phyloP scores from a whole-genome alignment of 2,888 invertebrate genomes.

The Caenorhabditis sp. region DNA sequence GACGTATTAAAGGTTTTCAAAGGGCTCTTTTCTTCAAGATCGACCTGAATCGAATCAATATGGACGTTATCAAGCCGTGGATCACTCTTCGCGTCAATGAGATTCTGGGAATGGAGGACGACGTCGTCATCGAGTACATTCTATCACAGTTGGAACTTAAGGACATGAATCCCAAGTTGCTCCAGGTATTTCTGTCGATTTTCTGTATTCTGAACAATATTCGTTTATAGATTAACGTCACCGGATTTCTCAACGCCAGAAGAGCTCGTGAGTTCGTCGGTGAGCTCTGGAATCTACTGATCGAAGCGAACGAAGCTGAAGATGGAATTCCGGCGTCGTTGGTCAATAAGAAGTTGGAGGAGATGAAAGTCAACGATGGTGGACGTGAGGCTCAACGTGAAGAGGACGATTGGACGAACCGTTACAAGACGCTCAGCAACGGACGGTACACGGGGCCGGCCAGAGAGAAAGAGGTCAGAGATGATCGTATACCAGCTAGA shows the following conservation, averaged over 20 bases:
- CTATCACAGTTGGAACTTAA: slow-evolving; percentile 96
- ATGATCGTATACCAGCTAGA: slow-evolving; percentile 64
- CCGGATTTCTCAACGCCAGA: slow-evolving; percentile 98
- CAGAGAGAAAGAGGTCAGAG: slow-evolving; percentile 64
- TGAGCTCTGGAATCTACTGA: slow-evolving; percentile 95
- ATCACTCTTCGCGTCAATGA: slow-evolving; percentile 97
- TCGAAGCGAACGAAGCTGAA: slow-evolving; percentile 92
- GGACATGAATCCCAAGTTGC: slow-evolving; percentile 84
- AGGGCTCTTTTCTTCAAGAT: slow-evolving; percentile 86
- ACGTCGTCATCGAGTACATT: slow-evolving; percentile 98
- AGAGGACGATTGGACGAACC: slow-evolving; percentile 70
- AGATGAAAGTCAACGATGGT: slow-evolving; percentile 86
- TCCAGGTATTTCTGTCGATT: slow-evolving; percentile 60
- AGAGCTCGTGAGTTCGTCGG: slow-evolving; percentile 98
- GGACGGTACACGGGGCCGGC: slow-evolving; percentile 69
- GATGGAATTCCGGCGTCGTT: slow-evolving; percentile 96
- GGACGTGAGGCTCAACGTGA: slow-evolving; percentile 16
- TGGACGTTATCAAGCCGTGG: slow-evolving; percentile 99
- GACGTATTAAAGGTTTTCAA: slow-evolving; percentile 68
- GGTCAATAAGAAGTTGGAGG: slow-evolving; percentile 96
- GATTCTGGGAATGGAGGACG: slow-evolving; percentile 97
- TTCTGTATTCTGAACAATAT: slow-evolving; percentile 17
- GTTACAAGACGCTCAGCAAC: slow-evolving; percentile 65
- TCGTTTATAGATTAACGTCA: slow-evolving; percentile 99
- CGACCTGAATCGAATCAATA: slow-evolving; percentile 97